Conservation (phyloP, 2,888 invertebrate species). For the Thalpophila matura region DNA sequence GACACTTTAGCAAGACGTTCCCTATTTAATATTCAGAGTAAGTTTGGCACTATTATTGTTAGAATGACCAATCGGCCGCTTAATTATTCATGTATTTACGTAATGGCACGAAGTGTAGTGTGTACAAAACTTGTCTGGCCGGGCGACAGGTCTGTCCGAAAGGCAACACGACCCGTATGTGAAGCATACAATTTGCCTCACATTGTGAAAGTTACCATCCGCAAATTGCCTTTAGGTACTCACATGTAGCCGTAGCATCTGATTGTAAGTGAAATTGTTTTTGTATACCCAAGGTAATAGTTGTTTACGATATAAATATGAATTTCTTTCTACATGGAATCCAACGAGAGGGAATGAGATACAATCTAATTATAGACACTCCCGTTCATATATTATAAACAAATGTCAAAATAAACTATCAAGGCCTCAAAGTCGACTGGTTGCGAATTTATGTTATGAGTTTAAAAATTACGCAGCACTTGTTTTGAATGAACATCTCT, state of each 20-base stretch:
- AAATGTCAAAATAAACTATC: constrained; percentile 53
- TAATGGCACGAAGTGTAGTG: constrained; percentile 70
- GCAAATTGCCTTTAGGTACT: constrained; percentile 51
- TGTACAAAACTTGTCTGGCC: constrained; percentile 77
- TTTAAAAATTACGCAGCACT: constrained; percentile 18
- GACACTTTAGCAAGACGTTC: constrained; percentile 24
- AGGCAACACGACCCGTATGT: constrained; percentile 52
- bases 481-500: constrained; percentile 34
- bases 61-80: constrained; percentile 48
- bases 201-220: constrained; percentile 78
- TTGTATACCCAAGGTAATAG: constrained; percentile 11
- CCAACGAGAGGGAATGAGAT: constrained; percentile 19
- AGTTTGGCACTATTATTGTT: constrained; percentile 44
- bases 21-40: constrained; percentile 52
- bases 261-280: constrained; percentile 36
- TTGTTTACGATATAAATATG: constrained; percentile 19
- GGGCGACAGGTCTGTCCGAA: constrained; percentile 73
- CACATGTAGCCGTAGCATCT: constrained; percentile 13
- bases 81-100: constrained; percentile 65
- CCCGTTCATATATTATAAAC: constrained; percentile 47
- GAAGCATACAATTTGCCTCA: constrained; percentile 67
- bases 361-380: constrained; percentile 43
- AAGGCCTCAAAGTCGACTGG: constrained; percentile 34
- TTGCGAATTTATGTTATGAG: constrained; percentile 33
- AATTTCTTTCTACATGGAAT: constrained; percentile 12